Base-by-base conservation (phyloP, 2,113 vertebrate genomes). In the Peromyscus californicus region DNA sequence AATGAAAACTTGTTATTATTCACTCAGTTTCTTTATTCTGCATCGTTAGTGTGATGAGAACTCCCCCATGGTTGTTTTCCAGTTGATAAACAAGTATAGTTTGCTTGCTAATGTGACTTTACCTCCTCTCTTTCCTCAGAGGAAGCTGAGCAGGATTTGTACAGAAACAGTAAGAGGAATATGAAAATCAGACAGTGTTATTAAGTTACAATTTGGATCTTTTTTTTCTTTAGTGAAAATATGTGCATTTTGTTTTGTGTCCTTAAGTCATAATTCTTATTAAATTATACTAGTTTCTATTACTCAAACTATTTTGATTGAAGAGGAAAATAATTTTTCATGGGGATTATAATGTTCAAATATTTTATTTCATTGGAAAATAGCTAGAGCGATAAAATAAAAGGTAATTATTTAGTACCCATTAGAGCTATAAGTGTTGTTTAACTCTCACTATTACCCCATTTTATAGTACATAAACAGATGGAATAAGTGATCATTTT, bases 301-400 rank as follows among this genome's bases (percentile, higher is more conserved):
- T 93, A 90, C 65, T 92, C 15, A 57, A 87, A 69, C 57, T 92
- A 83, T 87, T 93, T 94, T 42, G 94, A n/a, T 51, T 91, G 87
- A 93, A 93, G 65, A 24, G 42, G 93, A 13, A 16, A 91, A 90
- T 82, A 72, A 84, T 82, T 96, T 96, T 82, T 95, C 51, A 67
- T 69, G 51, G 0, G 9, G 45, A 95, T n/a, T 91, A 2, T 70
- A 12, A 39, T 82, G 19, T 21, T 93, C 15, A 93, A 96, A 94
- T 10, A 82, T 76, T 93, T 95, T 74, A 91, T 92, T 67, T 88
- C 67, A 61, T 95, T 91, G 89, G 45, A 45, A 51, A 94, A 63
- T 87, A 89, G 54, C 5, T 70, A 22, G 36, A 59, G 10, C 42
- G 45, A 45, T 84, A 21, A 80, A 86, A 8, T 19, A 76, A 79